phyloP scores from a whole-genome alignment of 2,888 invertebrate genomes.

The Drosophila longiperda region DNA sequence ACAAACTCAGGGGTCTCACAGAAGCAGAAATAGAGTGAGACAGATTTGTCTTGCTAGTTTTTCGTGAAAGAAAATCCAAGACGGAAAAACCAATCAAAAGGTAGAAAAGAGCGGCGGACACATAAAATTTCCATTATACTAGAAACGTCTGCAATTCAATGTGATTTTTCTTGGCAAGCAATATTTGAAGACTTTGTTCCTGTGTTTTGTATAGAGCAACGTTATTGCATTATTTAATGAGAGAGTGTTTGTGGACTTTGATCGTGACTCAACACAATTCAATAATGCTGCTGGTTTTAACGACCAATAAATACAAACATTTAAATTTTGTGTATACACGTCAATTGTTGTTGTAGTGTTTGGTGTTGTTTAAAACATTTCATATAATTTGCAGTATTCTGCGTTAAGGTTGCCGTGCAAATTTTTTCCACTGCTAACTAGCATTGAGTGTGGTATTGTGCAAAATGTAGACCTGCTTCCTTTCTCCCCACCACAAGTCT shows the following conservation, averaged over 20 bases:
- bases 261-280: slow-evolving; percentile 71
- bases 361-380: slow-evolving; percentile 25
- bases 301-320: slow-evolving; percentile 47
- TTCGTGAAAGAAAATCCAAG: slow-evolving; percentile 38
- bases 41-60: slow-evolving; percentile 64
- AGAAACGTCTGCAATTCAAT: slow-evolving; percentile 57
- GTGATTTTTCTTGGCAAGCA: slow-evolving; percentile 67
- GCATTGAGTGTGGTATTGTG: neutral
- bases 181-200: slow-evolving; percentile 65
- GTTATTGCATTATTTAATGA: slow-evolving; percentile 31
- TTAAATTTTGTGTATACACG: slow-evolving; percentile 36
- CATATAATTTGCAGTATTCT: slow-evolving; percentile 19
- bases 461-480: neutral
- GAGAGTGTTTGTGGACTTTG: slow-evolving; percentile 69
- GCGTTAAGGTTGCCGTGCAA: slow-evolving; percentile 13
- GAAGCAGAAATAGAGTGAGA: slow-evolving; percentile 72
- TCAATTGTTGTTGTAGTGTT: slow-evolving; percentile 29
- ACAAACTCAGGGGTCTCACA: slow-evolving; percentile 41
- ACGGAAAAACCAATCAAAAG: slow-evolving; percentile 26
- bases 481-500: neutral
- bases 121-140: slow-evolving; percentile 74
- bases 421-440: slow-evolving; percentile 2
- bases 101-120: slow-evolving; percentile 35
- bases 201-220: slow-evolving; percentile 22
- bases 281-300: slow-evolving; percentile 36